Conservation (phyloP, 2,797 vertebrate species). For the Hafferia zeledoni region DNA sequence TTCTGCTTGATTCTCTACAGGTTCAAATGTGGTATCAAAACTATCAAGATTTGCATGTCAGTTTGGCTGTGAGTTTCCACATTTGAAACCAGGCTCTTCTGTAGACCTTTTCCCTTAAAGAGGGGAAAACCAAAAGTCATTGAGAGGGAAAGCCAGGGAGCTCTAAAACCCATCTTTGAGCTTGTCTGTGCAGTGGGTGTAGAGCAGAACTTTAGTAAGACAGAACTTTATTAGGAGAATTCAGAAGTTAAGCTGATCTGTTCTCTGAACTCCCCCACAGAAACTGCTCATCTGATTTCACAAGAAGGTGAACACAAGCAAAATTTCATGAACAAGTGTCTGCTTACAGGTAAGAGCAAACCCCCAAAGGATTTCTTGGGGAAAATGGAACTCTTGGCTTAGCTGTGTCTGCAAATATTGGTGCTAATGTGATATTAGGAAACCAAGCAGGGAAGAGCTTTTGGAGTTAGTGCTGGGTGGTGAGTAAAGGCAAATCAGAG, state of each 20-base stretch:
- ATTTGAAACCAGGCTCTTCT: neutral
- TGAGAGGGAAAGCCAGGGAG: neutral
- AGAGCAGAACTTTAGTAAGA: neutral
- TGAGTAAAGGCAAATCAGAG: conserved; percentile 45
- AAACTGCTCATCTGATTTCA: neutral
- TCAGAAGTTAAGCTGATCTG: neutral
- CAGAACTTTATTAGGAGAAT: neutral
- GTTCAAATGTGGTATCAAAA: neutral
- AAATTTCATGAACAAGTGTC: neutral
- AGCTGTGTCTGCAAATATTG: neutral
- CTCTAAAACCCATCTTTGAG: neutral
- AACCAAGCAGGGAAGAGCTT: neutral
- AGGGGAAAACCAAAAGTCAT: neutral
- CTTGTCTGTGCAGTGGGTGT: neutral
- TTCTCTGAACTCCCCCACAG: neutral
- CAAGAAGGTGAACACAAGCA: neutral
- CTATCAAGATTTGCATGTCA: neutral
- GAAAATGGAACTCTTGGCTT: neutral
- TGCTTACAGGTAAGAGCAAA: neutral
- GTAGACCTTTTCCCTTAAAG: neutral
- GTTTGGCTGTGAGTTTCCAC: conserved; percentile 31
- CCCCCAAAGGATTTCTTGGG: neutral
- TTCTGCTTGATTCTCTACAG: neutral
- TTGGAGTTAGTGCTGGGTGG: neutral
- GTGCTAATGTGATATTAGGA: neutral